Evolutionary conservation across 1,140 invertebrate genomes (phyloP).

Genomic region (Aphis gossypii): DNA sequence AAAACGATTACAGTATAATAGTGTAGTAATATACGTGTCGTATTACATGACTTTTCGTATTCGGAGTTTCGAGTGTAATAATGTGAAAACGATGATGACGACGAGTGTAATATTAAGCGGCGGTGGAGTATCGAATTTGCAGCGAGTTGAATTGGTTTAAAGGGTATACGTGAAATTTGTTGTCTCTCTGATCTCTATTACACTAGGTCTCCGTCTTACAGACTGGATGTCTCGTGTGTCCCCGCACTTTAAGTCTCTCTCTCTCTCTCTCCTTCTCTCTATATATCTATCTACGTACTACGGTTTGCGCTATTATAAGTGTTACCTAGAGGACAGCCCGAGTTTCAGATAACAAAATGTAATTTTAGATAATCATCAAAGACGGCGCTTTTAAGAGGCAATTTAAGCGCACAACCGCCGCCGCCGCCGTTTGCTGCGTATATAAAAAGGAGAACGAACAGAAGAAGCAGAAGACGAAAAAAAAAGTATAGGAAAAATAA

Average conservation of each 20-base stretch:
- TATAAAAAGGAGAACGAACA: neutral
- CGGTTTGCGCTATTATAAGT: constrained; percentile 13
- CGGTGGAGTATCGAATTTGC: neutral
- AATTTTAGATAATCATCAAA: constrained; percentile 58
- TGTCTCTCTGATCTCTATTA: neutral
- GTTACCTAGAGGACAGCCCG: constrained; percentile 43
- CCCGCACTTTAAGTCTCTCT: neutral
- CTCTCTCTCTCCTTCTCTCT: neutral
- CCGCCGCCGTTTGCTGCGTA: neutral
- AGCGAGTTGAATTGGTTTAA: neutral
- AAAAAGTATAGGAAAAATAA: neutral
- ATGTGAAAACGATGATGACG: neutral
- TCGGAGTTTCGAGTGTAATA: neutral
- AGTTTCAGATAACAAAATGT: constrained; percentile 56
- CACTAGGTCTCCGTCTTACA: neutral
- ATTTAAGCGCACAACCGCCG: constrained; percentile 42
- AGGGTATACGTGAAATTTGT: constrained; percentile 19
- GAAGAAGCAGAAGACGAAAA: neutral
- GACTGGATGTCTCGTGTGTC: neutral
- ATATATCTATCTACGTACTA: neutral
- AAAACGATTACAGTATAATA: neutral
- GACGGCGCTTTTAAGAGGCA: constrained; percentile 55
- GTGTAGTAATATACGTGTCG: neutral
- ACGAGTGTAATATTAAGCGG: neutral
- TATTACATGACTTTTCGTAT: neutral